Evolutionary conservation across 2,113 vertebrate species (phyloP).

Genomic region (Verasper variegatus): DNA sequence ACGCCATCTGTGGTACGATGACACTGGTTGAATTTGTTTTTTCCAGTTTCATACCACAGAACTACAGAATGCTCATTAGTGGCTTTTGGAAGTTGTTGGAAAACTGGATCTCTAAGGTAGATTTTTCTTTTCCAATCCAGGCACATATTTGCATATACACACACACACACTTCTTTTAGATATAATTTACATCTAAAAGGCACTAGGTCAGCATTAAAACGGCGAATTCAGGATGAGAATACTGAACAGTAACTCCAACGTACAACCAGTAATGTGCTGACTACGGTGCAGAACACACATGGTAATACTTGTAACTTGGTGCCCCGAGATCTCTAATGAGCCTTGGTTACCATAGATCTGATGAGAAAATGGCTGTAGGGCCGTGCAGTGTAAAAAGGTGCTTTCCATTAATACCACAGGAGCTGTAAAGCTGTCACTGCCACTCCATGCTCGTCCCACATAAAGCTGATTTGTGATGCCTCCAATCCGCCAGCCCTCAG

Average conservation of each 20-base stretch:
- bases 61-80: not conserved
- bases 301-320: conserved; percentile 34
- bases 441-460: conserved; percentile 69
- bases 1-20: conserved; percentile 8
- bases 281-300: conserved; percentile 25
- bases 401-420: conserved; percentile 71
- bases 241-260: conserved; percentile 15
- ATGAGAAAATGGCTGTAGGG: conserved; percentile 56
- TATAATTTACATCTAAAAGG: conserved; percentile 24
- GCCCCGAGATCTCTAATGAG: conserved; percentile 52
- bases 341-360: conserved; percentile 60
- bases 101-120: not conserved
- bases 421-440: conserved; percentile 76
- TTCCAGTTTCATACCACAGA: not conserved
- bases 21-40: conserved; percentile 1
- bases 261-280: conserved; percentile 45
- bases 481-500: conserved; percentile 66
- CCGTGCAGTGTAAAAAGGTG: conserved; percentile 63
- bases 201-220: conserved; percentile 45
- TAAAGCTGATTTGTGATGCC: conserved; percentile 79
- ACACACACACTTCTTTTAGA: not conserved
- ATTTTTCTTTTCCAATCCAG: not conserved
- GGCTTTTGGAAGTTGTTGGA: not conserved
- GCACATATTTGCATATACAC: conserved; percentile 1
- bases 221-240: conserved; percentile 9